Base-by-base conservation (phyloP, 1,140 invertebrate species). In the Drosophila subpulchrella region DNA sequence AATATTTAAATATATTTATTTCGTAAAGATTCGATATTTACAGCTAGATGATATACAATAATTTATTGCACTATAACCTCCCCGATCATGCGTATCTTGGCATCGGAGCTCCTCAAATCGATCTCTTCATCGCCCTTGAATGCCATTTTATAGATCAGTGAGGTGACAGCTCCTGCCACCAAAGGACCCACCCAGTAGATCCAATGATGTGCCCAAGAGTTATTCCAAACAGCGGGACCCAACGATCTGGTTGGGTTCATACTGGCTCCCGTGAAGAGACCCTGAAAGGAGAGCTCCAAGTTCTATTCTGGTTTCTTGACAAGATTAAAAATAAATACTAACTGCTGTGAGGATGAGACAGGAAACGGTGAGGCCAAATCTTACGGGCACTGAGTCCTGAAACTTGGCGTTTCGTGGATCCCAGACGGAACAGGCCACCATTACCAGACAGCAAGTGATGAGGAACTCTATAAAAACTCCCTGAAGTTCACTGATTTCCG, bases 231-330 rank as follows among this genome's bases (percentile, higher is more conserved):
- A 0, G 96, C 96, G 0, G 97, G 96, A 1, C 94, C 96, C 57
- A 97, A 94, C 10, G 95, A 95, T 65, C 96, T 94, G 0, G 96
- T 96, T 0, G 97, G 96, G 88, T 97, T 97, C 95, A 97, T 95
- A 74, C 96, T 95, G 41, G 95, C 95, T 0, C 96, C 96, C 3
- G 96, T 96, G 57, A 94, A 95, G 1, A 95, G 94, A 11, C 94
- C 94, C 95, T 95, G 76, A 46, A 90, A 51, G 7, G 1, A 15
- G 6, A 24, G 47, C 4, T 10, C 1, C 12, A 10, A 2, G n/a
- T 27, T 17, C 1, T 13, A 4, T 3, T 48, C 13, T 3, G 2
- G 15, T n/a, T 20, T 36, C 47, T 12, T 10, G 1, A 15, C 13
- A 7, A 4, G 17, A 6, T 11, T 0, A 10, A 10, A 34, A 0